Base-by-base conservation (phyloP, 2,888 invertebrate species). In the Leptura quadrifasciata region DNA sequence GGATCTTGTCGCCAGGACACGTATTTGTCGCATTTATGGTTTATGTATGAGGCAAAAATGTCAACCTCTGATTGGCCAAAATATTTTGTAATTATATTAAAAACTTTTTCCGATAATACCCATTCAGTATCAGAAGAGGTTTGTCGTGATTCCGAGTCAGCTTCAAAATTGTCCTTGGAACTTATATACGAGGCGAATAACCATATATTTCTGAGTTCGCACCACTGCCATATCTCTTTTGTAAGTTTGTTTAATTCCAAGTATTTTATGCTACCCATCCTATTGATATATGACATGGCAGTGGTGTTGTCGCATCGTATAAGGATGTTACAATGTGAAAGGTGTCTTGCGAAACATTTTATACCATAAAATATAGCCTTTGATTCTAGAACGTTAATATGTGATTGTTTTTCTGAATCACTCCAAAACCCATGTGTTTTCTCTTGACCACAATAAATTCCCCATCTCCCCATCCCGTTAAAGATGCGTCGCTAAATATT, bases 161-260 rank as follows among this genome's bases (percentile, higher is more conserved):
- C 70, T 8, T 39, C 20, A 6, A 5, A 5, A 27, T 70, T 70
- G 27, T 58, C 35, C 15, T 20, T n/a, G 10, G 70, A 70, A 4
- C 12, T 21, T 17, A 70, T 47, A 55, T 69, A 69, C n/a, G 24
- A 57, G 1, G 69, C 69, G 6, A 15, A 9, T 17, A 69, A 8
- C 55, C 55, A 77, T n/a, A 79, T 12, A 20, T 75, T 74, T 47
- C 65, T 75, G 15, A n/a, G 84, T 84, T 71, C 72, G 72, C 20
- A 86, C 54, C 4, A 75, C 52, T 75, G 64, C 79, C 77, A 77
- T 24, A 85, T 83, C 5, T 79, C 64, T 55, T 76, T 55, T 1
- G 57, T 15, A 20, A 69, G 5, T 8, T 17, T 3, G 35, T 69
- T 69, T 17, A 69, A 58, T 10, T 69, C 24, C 8, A n/a, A 58